These are phyloP conservation scores for Anabacerthia variegaticeps DNA, from an alignment of 2,797 vertebrate species.

Conservation along the genomic window DNA sequence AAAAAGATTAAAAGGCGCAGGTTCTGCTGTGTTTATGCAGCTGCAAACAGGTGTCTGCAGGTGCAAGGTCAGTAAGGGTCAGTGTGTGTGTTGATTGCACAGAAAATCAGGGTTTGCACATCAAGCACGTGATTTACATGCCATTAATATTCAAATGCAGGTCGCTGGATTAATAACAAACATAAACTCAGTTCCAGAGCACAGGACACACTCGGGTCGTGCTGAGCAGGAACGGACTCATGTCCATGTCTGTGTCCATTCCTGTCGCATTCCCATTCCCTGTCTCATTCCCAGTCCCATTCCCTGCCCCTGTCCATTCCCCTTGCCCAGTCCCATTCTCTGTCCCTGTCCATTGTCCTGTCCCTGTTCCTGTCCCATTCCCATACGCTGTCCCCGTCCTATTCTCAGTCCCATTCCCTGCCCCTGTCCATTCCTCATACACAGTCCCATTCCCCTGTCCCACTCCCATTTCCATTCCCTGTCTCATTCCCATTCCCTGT, in stretches of 20 bases:
- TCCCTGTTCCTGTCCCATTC: no score
- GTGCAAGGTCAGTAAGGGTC: not conserved
- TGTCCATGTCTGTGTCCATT: no score
- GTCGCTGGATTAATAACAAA: not conserved
- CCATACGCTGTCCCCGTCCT: not conserved
- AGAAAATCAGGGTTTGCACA: not conserved
- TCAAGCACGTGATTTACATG: not conserved
- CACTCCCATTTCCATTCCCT: not conserved
- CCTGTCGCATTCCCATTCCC: not conserved
- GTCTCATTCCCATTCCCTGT: not conserved
- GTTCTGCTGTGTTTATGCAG: not conserved
- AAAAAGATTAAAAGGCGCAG: no score
- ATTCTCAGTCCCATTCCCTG: not conserved
- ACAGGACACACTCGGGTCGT: fast-evolving
- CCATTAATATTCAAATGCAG: not conserved
- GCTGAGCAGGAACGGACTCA: fast-evolving
- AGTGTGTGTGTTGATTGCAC: fast-evolving
- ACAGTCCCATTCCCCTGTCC: not conserved
- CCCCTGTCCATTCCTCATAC: not conserved
- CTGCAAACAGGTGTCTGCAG: not conserved
- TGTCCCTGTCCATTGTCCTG: no score
- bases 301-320: no score
- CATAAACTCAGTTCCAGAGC: not conserved
- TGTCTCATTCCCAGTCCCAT: not conserved
- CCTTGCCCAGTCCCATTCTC: no score